phyloP scores from a whole-genome alignment of 1,140 invertebrate genomes.

The Eupeodes corollae region DNA sequence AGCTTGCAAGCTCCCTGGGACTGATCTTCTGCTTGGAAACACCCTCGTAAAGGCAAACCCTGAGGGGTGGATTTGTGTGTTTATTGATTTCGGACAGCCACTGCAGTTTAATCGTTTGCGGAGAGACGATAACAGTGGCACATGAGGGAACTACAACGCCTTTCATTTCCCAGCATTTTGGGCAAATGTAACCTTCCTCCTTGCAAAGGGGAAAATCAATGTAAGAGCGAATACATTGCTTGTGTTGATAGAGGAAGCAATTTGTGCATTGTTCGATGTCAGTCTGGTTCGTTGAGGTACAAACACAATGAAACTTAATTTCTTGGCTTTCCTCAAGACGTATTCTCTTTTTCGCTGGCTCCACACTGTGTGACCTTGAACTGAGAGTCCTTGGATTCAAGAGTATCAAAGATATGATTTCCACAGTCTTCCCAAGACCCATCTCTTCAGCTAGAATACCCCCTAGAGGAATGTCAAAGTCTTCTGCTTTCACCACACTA shows the following conservation, averaged over 20 bases:
- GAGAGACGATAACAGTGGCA: conserved; percentile 66
- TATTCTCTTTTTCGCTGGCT: conserved; percentile 1
- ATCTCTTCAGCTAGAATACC: conserved; percentile 78
- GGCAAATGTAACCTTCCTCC: conserved; percentile 18
- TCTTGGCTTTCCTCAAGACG: conserved; percentile 11
- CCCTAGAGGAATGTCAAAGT: conserved; percentile 41
- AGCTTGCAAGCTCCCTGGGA: conserved; percentile 49
- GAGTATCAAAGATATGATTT: conserved; percentile 58
- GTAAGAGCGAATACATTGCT: conserved; percentile 11
- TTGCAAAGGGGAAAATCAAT: not conserved
- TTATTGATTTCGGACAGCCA: conserved; percentile 64
- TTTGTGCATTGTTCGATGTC: conserved; percentile 11
- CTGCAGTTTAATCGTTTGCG: conserved; percentile 53
- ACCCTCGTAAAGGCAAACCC: conserved; percentile 46
- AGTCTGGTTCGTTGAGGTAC: conserved; percentile 2
- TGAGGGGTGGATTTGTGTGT: conserved; percentile 41
- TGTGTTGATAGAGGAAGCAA: conserved; percentile 23
- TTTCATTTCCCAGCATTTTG: conserved; percentile 22
- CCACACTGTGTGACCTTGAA: not conserved
- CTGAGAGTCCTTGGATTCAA: conserved; percentile 40
- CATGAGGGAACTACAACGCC: conserved; percentile 39
- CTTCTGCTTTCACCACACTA: conserved; percentile 23
- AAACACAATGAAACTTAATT: conserved; percentile 16
- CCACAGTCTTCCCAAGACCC: conserved; percentile 74
- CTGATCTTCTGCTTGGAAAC: conserved; percentile 50